Percentiles rank a stretch among this genome's conserved stretches.
These are phyloP conservation scores for Plusia festucae DNA, from an alignment of 2,888 invertebrate species.

Conservation along the genomic window DNA sequence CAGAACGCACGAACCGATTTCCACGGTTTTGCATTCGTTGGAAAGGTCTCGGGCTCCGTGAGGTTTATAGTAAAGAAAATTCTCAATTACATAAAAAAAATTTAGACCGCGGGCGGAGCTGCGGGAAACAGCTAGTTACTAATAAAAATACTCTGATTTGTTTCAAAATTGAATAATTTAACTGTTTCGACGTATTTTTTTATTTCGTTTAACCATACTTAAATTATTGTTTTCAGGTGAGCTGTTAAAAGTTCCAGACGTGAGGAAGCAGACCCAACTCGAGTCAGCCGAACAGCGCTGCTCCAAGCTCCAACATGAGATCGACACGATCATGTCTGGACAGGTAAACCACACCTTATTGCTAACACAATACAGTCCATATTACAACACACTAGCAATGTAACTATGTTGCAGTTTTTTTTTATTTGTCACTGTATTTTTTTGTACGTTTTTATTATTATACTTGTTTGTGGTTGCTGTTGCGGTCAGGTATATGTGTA, in stretches of 20 bases:
- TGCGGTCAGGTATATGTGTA: conserved; percentile 49
- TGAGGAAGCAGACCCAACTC: conserved; percentile 82
- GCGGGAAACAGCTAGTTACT: too few relatives aligned
- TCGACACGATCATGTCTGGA: conserved; percentile 79
- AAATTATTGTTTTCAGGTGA: conserved; percentile 71
- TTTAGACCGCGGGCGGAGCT: too few relatives aligned
- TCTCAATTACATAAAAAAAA: too few relatives aligned
- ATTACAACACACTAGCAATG: conserved; percentile 40
- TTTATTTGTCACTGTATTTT: conserved; percentile 43
- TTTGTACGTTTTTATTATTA: conserved; percentile 52
- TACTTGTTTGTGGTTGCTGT: conserved; percentile 51
- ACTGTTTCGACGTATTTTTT: too few relatives aligned
- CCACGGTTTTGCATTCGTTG: too few relatives aligned
- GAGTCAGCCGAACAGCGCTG: conserved; percentile 83
- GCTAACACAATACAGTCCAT: conserved; percentile 19
- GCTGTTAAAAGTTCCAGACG: conserved; percentile 83
- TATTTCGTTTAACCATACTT: too few relatives aligned
- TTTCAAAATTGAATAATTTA: too few relatives aligned
- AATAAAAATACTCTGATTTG: too few relatives aligned
- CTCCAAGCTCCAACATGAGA: conserved; percentile 79
- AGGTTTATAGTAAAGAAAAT: too few relatives aligned
- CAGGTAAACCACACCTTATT: conserved; percentile 71
- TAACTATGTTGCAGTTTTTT: conserved; percentile 41
- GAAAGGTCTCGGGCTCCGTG: too few relatives aligned
- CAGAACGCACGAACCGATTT: too few relatives aligned